Evolutionary conservation across 2,797 vertebrate species (phyloP).

Genomic region (Sebastes iracundus): DNA sequence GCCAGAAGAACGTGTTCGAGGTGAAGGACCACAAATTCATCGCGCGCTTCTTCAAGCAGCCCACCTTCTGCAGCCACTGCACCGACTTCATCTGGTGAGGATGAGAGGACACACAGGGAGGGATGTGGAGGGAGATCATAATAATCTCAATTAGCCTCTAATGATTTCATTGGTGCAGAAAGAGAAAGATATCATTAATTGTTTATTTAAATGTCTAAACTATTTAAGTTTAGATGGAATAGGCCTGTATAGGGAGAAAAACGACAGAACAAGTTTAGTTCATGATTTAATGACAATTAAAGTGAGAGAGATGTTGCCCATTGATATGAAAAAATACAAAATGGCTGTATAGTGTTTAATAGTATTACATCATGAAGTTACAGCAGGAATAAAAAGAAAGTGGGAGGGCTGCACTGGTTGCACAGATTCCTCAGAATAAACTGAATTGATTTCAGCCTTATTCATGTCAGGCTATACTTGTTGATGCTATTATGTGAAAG

Average conservation of each 20-base stretch:
- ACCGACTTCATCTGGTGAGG: slow-evolving; percentile 97
- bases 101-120: background rate
- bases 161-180: background rate
- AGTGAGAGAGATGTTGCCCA: too few relatives aligned
- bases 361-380: slow-evolving; percentile 15
- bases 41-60: slow-evolving; percentile 96
- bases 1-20: slow-evolving; percentile 96
- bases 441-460: slow-evolving; percentile 2
- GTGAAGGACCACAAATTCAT: slow-evolving; percentile 97
- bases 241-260: background rate
- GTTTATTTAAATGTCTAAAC: too few relatives aligned
- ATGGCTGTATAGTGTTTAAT: slow-evolving; percentile 11
- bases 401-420: slow-evolving; percentile 13
- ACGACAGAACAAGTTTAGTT: background rate
- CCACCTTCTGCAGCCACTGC: slow-evolving; percentile 97
- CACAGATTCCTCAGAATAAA: slow-evolving; percentile 25
- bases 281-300: background rate
- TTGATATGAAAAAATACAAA: background rate
- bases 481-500: slow-evolving; percentile 31
- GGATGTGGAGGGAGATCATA: background rate
- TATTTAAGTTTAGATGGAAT: background rate
- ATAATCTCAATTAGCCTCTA: too few relatives aligned
- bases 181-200: background rate
- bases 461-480: slow-evolving; percentile 16
- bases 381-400: slow-evolving; percentile 12